Base-by-base conservation (phyloP, 2,888 invertebrate species). In the Caenorhabditis drosophilae region DNA sequence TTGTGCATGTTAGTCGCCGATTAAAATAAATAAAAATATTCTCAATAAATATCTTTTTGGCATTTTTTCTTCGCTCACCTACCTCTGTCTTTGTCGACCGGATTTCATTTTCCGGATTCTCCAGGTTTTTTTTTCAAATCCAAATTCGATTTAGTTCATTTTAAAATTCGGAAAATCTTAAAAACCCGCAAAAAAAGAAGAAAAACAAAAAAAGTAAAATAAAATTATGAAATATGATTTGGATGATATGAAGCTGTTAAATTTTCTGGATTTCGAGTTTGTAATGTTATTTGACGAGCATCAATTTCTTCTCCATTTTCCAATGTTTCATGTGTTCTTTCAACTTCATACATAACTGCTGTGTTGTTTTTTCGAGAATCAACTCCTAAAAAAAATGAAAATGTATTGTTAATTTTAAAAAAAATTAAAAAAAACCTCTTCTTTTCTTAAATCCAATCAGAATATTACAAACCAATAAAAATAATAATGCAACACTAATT, bases 391-490 rank as follows among this genome's bases (percentile, higher is more conserved):
- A n/a, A n/a, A n/a, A n/a, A n/a, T 58, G 50, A 18, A 61, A 61
- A 34, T 15, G 12, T 4, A 34, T n/a, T 16, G 2, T 38, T n/a
- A n/a, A n/a, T n/a, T 31, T 11, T 22, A 27, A 40, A 6, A 11
- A 40, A 2, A 50, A 40, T 23, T 20, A 16, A 15, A 31, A 16
- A 38, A 23, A 3, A 64, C 64, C 64, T 35, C 60, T 47, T 34
- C 66, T 45, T 23, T 60, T 60, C 46, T 66, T 66, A 56, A 66
- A 60, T 40, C 66, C 66, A 46, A 66, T 49, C 40, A 66, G n/a
- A 26, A 66, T 53, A 48, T 66, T 66, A 38, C 66, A 66, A 25
- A 66, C 40, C 27, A 66, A 60, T n/a, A 66, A 50, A 31, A 66
- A 49, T 18, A 66, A 45, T 9, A 66, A 51, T 6, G 60, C 52